Base-by-base conservation (phyloP, 1,140 invertebrate genomes). In the Orussus abietinus region DNA sequence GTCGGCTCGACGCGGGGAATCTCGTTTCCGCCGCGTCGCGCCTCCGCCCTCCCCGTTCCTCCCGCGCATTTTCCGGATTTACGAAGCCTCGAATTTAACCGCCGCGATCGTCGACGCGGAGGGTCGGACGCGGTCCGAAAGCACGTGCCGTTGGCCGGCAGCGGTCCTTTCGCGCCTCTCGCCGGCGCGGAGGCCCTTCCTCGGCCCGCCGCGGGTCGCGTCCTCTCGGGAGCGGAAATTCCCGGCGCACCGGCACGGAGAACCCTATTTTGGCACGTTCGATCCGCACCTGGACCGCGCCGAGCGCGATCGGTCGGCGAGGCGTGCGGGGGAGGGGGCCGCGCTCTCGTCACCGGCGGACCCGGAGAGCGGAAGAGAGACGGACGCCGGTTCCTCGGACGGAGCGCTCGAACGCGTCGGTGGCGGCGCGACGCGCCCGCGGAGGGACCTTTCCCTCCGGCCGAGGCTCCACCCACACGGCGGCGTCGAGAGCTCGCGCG, bases 401-500 rank as follows among this genome's bases (percentile, higher is more conserved):
- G 49, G 47, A 41, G 25, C 42, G 52, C 46, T 42, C 42, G 51
- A 54, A 42, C 36, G 43, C 41, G 20, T 14, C 29, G 35, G 28
- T 7, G 26, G 34, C 17, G 32, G 20, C 21, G 14, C 33, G 38
- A n/a, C n/a, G n/a, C n/a, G n/a, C n/a, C n/a, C n/a, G n/a, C n/a
- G 41, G 32, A 47, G 42, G 45, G 42, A 37, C 55, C 42, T 58
- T 55, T 55, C 53, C 47, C 47, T 58, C 47, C 55, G 40, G 31
- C 40, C 33, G 28, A n/a, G 52, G 46, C 56, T 59, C 56, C 56
- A 59, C 56, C 56, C 56, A 59, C 56, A 59, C 51, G 45, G 34
- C 42, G 34, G 32, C 41, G 49, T 37, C 42, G 43, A 50, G 47
- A 46, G 50, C 33, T 43, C 53, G 50, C 60, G 54, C 66, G 66